phyloP scores from a whole-genome alignment of 2,797 vertebrate species.

The Gambelia wislizenii region DNA sequence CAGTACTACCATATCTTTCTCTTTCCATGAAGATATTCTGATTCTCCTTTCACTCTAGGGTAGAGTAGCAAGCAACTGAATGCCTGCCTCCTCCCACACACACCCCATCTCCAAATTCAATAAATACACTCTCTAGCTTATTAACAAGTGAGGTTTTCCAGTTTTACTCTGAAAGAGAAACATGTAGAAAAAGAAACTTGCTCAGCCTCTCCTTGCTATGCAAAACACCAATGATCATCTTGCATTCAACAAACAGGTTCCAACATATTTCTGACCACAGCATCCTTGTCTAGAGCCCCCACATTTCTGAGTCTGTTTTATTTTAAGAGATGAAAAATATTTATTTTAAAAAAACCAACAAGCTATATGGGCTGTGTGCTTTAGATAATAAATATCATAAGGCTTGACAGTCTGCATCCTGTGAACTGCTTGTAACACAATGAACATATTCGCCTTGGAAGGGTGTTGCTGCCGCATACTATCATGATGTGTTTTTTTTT shows the following conservation, averaged over 20 bases:
- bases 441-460: background rate
- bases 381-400: background rate
- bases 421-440: background rate
- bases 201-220: background rate
- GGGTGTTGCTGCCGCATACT: background rate
- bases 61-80: background rate
- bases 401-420: background rate
- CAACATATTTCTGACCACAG: background rate
- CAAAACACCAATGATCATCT: background rate
- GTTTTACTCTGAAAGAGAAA: background rate
- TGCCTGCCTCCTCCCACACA: background rate
- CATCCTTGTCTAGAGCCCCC: background rate
- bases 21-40: background rate
- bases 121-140: background rate
- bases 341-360: background rate
- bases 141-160: background rate
- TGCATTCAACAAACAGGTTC: background rate
- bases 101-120: too few species aligned
- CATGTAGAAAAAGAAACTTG: background rate
- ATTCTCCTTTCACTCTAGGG: background rate
- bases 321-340: background rate
- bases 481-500: background rate
- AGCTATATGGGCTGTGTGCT: background rate
- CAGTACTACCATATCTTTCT: too few species aligned
- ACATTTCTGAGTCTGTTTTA: background rate